Evolutionary conservation across 2,888 invertebrate genomes (phyloP).

Genomic region (Seira sanloemensis): DNA sequence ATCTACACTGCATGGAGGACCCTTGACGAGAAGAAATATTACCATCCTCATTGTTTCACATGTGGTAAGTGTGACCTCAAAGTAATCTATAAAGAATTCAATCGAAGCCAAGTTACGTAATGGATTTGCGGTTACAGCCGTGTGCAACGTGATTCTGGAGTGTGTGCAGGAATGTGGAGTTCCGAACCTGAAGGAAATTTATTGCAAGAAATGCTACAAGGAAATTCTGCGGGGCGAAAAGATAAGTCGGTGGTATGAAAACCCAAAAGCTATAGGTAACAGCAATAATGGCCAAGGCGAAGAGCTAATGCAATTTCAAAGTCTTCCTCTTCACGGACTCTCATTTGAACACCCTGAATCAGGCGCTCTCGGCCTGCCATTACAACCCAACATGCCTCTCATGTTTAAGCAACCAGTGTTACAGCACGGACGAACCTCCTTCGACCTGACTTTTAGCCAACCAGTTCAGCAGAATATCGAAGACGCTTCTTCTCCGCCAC

Average conservation of each 20-base stretch:
- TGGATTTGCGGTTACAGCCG: slow-evolving; percentile 23
- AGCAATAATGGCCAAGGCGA: neutral
- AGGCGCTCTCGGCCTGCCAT: no score
- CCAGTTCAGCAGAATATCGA: no score
- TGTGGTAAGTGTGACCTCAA: slow-evolving; percentile 34
- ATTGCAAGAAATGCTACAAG: slow-evolving; percentile 33
- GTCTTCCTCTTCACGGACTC: no score
- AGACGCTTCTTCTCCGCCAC: no score
- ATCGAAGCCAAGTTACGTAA: neutral
- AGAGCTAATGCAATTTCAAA: neutral
- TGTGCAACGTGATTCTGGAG: slow-evolving; percentile 39
- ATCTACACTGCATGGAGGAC: slow-evolving; percentile 46
- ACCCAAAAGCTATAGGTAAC: neutral
- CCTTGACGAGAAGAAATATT: slow-evolving; percentile 35
- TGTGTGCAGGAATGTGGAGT: slow-evolving; percentile 19
- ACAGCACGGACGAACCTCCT: no score
- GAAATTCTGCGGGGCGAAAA: neutral
- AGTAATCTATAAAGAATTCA: no score
- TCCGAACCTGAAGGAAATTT: slow-evolving; percentile 33
- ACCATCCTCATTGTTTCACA: slow-evolving; percentile 59
- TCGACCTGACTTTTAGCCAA: no score
- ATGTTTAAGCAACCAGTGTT: neutral
- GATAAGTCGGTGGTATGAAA: neutral
- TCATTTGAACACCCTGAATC: no score
- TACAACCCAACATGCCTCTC: neutral